Percentiles rank a stretch among this genome's conserved stretches.
These are phyloP conservation scores for Cerceris rybyensis DNA, from an alignment of 2,888 invertebrate genomes.

Conservation along the genomic window DNA sequence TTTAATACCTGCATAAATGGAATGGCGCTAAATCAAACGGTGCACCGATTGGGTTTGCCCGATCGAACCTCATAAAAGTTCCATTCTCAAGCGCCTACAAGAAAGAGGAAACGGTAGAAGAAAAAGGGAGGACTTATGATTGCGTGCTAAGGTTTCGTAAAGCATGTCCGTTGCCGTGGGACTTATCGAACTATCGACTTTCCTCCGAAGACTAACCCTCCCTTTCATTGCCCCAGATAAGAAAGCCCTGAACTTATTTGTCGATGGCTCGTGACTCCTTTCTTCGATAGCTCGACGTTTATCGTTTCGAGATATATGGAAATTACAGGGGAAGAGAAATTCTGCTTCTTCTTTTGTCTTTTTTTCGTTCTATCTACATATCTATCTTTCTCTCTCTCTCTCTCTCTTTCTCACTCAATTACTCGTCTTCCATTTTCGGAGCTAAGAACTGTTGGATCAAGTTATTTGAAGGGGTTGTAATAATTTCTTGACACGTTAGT, in stretches of 20 bases:
- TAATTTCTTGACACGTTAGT: no score
- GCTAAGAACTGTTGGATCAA: no score
- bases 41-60: slow-evolving; percentile 37
- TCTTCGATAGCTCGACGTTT: slow-evolving; percentile 44
- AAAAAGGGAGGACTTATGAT: slow-evolving; percentile 60
- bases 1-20: slow-evolving; percentile 47
- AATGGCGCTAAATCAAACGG: slow-evolving; percentile 52
- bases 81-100: slow-evolving; percentile 36
- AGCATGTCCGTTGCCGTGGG: slow-evolving; percentile 64
- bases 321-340: slow-evolving; percentile 55
- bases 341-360: slow-evolving; percentile 1
- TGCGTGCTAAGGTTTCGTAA: slow-evolving; percentile 72
- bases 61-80: slow-evolving; percentile 64
- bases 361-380: no score
- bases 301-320: slow-evolving; percentile 61
- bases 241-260: slow-evolving; percentile 55
- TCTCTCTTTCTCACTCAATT: no score
- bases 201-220: slow-evolving; percentile 57
- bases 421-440: no score
- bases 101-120: neutral
- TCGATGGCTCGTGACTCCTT: slow-evolving; percentile 44
- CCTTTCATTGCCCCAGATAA: slow-evolving; percentile 65
- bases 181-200: slow-evolving; percentile 74
- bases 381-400: neutral
- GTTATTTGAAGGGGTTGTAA: no score